phyloP scores from a whole-genome alignment of 2,113 vertebrate species.

The Vulpes ferrilata region DNA sequence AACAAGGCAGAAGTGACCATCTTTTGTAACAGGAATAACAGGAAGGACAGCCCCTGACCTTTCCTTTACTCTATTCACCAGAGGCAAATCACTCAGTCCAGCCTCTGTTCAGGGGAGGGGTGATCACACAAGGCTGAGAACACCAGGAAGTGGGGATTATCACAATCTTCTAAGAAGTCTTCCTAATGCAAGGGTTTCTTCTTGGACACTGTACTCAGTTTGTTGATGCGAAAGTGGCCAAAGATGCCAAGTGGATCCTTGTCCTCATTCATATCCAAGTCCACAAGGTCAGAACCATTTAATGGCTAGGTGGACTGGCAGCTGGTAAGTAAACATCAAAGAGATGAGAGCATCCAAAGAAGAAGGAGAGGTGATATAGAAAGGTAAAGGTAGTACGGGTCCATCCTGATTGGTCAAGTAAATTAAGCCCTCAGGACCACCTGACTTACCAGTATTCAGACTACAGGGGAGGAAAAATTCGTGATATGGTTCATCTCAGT shows the following conservation, averaged over 20 bases:
- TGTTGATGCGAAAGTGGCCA: constrained; percentile 90
- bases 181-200: constrained; percentile 69
- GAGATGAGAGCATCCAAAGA: constrained; percentile 94
- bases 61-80: not conserved
- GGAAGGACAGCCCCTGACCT: not conserved
- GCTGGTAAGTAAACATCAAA: constrained; percentile 93
- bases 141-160: not conserved
- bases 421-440: constrained; percentile 91
- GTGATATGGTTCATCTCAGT: not conserved
- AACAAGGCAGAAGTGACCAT: not conserved
- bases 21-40: not conserved
- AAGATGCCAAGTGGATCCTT: constrained; percentile 92
- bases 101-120: not conserved
- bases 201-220: constrained; percentile 89
- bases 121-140: not conserved
- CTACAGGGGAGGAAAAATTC: constrained; percentile 75
- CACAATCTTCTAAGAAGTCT: not conserved
- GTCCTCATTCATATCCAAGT: constrained; percentile 88
- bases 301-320: constrained; percentile 87
- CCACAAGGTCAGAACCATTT: constrained; percentile 91
- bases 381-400: constrained; percentile 70
- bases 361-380: constrained; percentile 93
- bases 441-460: constrained; percentile 92
- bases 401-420: constrained; percentile 95
- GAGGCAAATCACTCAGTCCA: not conserved